Evolutionary conservation across 2,113 vertebrate species (phyloP).

Genomic region (Mobula birostris): DNA sequence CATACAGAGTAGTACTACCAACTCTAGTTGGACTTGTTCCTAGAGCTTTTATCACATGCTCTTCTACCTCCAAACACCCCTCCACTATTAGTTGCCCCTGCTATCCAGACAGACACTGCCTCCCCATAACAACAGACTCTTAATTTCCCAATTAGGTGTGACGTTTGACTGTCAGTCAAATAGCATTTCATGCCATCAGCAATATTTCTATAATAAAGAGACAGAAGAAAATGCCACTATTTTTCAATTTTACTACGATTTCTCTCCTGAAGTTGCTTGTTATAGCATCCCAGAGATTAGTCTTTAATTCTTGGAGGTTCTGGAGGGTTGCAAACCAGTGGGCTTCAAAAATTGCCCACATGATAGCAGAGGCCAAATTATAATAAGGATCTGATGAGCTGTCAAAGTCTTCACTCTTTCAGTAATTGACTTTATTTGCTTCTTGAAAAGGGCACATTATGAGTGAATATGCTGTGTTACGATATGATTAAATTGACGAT

Average conservation of each 20-base stretch:
- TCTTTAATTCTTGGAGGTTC: neutral
- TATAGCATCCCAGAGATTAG: neutral
- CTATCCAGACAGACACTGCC: no score
- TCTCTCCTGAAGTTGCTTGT: neutral
- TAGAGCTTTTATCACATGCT: neutral
- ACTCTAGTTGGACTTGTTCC: neutral
- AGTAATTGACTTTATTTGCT: constrained; percentile 26
- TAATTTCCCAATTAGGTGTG: neutral
- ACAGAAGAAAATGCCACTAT: neutral
- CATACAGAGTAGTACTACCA: neutral
- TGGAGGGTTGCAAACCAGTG: neutral
- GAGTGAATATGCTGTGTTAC: constrained; percentile 7
- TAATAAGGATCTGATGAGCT: neutral
- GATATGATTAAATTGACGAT: constrained; percentile 20
- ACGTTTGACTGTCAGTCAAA: neutral
- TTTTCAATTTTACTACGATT: neutral
- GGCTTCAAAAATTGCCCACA: neutral
- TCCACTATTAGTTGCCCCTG: neutral
- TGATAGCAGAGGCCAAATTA: neutral
- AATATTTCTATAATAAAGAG: neutral
- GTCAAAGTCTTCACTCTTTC: neutral
- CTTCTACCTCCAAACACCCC: neutral
- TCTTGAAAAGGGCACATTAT: constrained; percentile 28
- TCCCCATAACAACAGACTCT: neutral
- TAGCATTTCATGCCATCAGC: neutral